Evolutionary conservation across 1,140 invertebrate species (phyloP).

Genomic region (Rhizoglyphus robini): DNA sequence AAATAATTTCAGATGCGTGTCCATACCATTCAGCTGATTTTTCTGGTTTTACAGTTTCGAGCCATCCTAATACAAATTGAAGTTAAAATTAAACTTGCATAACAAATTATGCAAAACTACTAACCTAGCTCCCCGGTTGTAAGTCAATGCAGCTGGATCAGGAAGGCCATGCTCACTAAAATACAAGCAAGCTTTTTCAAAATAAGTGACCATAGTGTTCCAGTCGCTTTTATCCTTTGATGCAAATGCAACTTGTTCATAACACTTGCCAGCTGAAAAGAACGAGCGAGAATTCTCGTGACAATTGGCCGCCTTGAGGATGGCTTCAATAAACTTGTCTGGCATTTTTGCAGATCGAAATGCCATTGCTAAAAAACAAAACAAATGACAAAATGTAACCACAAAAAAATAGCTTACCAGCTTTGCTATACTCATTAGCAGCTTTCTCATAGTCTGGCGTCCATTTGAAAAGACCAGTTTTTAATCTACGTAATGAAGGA

Average conservation of each 20-base stretch:
- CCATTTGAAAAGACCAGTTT: constrained; percentile 83
- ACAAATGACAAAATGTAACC: too few species aligned
- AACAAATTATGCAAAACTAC: constrained; percentile 20
- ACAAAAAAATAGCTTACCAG: constrained; percentile 45
- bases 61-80: constrained; percentile 42
- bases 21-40: constrained; percentile 65
- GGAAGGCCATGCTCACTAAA: constrained; percentile 82
- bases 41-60: constrained; percentile 61
- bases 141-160: constrained; percentile 65
- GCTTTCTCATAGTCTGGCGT: constrained; percentile 83
- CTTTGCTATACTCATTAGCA: constrained; percentile 79
- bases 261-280: constrained; percentile 76
- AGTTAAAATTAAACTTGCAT: too few species aligned
- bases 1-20: constrained; percentile 68
- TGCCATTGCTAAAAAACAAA: constrained; percentile 55
- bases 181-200: constrained; percentile 59
- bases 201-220: constrained; percentile 53
- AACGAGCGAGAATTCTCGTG: constrained; percentile 69
- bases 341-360: constrained; percentile 71
- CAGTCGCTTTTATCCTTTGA: constrained; percentile 63
- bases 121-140: constrained; percentile 78
- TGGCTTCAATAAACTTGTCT: constrained; percentile 63
- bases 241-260: constrained; percentile 21
- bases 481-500: too few species aligned
- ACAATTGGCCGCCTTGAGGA: constrained; percentile 70